Base-by-base conservation (phyloP, 2,797 vertebrate species). In the Diplodus puntazzo region DNA sequence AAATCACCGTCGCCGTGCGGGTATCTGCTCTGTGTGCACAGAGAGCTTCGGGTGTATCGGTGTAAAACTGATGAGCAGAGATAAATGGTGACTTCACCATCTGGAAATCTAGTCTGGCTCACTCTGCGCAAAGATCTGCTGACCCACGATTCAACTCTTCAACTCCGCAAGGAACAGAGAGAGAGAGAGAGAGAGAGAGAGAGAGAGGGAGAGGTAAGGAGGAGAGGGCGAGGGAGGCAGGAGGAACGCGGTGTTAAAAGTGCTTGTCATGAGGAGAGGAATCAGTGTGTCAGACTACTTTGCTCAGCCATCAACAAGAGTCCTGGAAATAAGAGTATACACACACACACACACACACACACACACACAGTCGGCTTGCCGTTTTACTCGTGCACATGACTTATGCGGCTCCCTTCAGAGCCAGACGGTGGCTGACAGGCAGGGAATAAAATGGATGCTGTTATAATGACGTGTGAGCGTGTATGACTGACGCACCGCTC, bases 101-200 rank as follows among this genome's bases (percentile, higher is more conserved):
- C 96, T 97, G 97, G 97, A 97, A 97, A 97, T 97, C 94, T 94
- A 96, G 96, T 96, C 96, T 96, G 95, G 94, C 93, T 94, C 94
- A 94, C 93, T 93, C 27, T 66, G 72, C 16, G 92, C 93, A 92
- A 93, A 96, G 94, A 96, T 95, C 95, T 94, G 92, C 94, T 97
- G 97, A 98, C 97, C 97, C 94, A 90, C 86, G 94, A 96, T 96
- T 98, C 97, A 98, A 97, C 97, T 98, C 94, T 96, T 95, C 90
- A 94, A 92, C 94, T 92, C 88, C 75, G 52, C 59, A 13, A 90
- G 80, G 86, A 88, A 73, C 48, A 21, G 73, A 60, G 58, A 53
- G 63, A 18, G 8, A 43, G 5, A 14, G 55, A 64, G 59, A 68
- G 61, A 61, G 66, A 59, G 53, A 52, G 64, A 16, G 69, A 46